Percentiles rank a stretch among this genome's conserved stretches.
Evolutionary conservation across 2,888 invertebrate genomes (phyloP).

Genomic region (Mythimna ferrago): DNA sequence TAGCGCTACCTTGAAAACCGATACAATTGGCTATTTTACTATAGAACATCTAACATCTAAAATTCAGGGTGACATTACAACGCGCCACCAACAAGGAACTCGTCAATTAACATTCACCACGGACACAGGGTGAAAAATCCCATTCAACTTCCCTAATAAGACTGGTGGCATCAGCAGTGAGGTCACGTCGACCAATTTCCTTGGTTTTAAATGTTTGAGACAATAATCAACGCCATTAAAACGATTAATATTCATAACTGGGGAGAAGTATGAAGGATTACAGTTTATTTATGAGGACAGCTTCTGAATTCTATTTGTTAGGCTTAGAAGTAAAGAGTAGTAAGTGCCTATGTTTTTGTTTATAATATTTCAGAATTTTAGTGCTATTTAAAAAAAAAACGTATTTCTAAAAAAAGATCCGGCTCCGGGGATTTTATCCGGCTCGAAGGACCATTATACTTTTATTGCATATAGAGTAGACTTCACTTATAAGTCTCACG

Average conservation of each 20-base stretch:
- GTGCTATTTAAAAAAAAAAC: background rate
- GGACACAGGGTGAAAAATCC: slow-evolving; percentile 58
- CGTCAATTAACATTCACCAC: slow-evolving; percentile 62
- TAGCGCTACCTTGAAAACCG: no score
- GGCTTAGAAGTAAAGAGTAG: slow-evolving; percentile 11
- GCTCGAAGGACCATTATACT: background rate
- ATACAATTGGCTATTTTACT: background rate
- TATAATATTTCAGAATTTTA: background rate
- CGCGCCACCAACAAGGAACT: slow-evolving; percentile 25
- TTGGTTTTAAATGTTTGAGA: slow-evolving; percentile 80
- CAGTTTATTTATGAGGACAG: slow-evolving; percentile 58
- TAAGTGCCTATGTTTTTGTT: background rate
- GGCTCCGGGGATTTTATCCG: background rate
- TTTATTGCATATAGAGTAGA: background rate
- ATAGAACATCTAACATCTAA: slow-evolving; percentile 6
- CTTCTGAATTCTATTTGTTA: slow-evolving; percentile 51
- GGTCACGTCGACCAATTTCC: slow-evolving; percentile 81
- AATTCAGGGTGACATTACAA: slow-evolving; percentile 7
- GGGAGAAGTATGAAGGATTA: slow-evolving; percentile 57
- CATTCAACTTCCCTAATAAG: slow-evolving; percentile 76
- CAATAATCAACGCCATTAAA: slow-evolving; percentile 85
- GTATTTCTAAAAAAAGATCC: background rate
- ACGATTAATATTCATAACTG: slow-evolving; percentile 70
- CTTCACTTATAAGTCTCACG: background rate
- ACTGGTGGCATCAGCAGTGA: slow-evolving; percentile 71